phyloP scores from a whole-genome alignment of 2,888 invertebrate species.

The Andrena camellia region DNA sequence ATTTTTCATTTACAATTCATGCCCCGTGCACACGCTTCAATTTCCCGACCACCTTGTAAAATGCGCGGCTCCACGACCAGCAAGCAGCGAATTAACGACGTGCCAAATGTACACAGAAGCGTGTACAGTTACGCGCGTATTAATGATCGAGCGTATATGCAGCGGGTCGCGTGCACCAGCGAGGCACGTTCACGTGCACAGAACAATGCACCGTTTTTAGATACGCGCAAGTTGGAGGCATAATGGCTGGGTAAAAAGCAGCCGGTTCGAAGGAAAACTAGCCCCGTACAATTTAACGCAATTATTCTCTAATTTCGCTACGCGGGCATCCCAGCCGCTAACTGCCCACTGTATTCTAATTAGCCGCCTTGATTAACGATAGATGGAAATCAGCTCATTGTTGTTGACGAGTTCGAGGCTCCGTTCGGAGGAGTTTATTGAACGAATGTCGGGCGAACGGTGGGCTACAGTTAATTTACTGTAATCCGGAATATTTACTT shows the following conservation, averaged over 20 bases:
- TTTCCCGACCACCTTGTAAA: neutral
- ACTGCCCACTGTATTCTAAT: slow-evolving; percentile 28
- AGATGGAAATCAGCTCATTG: slow-evolving; percentile 12
- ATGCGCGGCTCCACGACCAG: neutral
- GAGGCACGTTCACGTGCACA: slow-evolving; percentile 39
- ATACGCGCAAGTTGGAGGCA: slow-evolving; percentile 33
- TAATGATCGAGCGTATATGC: slow-evolving; percentile 42
- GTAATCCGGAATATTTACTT: slow-evolving; percentile 17
- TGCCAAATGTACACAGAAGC: slow-evolving; percentile 16
- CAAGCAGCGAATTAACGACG: slow-evolving; percentile 5
- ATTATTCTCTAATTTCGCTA: slow-evolving; percentile 43
- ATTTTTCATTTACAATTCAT: neutral
- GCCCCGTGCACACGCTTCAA: neutral
- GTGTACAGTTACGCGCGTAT: slow-evolving; percentile 38
- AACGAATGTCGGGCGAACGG: neutral
- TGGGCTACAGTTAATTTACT: slow-evolving; percentile 13
- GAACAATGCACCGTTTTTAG: slow-evolving; percentile 45
- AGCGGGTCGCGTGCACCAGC: slow-evolving; percentile 46
- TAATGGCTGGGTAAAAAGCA: slow-evolving; percentile 43
- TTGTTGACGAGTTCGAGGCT: neutral
- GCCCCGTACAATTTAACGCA: slow-evolving; percentile 20
- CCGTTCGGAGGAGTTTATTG: slow-evolving; percentile 2
- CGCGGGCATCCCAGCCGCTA: slow-evolving; percentile 3
- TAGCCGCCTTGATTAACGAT: slow-evolving; percentile 14
- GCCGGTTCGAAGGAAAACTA: slow-evolving; percentile 37